These are phyloP conservation scores for Astropecten irregularis DNA, from an alignment of 53 echinoderm and acorn worm genomes.

Conservation along the genomic window DNA sequence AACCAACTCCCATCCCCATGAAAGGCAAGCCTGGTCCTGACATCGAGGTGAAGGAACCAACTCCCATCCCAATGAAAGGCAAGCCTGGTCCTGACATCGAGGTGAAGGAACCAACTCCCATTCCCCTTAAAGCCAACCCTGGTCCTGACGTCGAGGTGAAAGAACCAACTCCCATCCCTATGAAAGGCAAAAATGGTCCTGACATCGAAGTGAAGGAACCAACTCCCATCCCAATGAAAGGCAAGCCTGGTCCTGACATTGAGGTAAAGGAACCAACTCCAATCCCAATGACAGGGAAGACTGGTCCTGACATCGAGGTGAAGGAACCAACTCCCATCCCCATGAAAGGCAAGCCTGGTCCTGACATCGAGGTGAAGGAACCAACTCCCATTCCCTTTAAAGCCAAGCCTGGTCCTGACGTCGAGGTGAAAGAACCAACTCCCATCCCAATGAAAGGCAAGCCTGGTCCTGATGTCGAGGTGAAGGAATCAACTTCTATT, in stretches of 20 bases:
- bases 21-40: slow-evolving; percentile 11
- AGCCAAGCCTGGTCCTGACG: no score
- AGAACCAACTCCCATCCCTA: background rate
- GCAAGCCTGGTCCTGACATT: background rate
- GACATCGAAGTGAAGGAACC: background rate
- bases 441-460: no score
- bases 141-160: background rate
- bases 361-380: no score
- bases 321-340: no score
- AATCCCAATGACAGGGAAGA: background rate
- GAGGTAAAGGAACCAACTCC: background rate
- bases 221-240: background rate
- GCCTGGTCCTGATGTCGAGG: no score
- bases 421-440: no score
- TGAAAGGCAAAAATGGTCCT: background rate
- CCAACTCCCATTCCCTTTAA: no score
- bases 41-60: background rate
- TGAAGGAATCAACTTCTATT: no score
- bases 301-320: slow-evolving; percentile 43
- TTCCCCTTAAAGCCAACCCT: background rate
- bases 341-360: no score
- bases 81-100: background rate
- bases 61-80: background rate
- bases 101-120: background rate
- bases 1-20: background rate